Evolutionary conservation across 2,113 vertebrate genomes (phyloP), one percentile per base, ranked within the genome.

Genomic region (Clarias gariepinus): DNA sequence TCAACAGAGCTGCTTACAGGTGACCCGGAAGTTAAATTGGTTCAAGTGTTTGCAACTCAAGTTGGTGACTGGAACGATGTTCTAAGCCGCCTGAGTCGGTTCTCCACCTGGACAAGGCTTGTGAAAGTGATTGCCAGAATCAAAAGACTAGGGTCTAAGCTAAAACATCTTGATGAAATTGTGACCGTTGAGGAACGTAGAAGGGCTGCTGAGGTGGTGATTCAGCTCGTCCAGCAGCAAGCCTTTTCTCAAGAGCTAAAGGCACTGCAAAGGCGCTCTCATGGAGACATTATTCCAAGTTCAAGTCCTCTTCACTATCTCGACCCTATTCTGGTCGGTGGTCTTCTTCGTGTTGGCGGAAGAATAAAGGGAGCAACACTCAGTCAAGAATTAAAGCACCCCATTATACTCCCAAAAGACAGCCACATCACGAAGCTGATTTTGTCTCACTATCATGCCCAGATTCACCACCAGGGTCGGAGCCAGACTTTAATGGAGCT

Each of bases 1-100:
- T 16, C 55, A 19, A 47, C 53, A 2, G 52, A 87, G 36, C 57
- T 84, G 15, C 68, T 84, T 3, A 12, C 81, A 12, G 81, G 85
- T 25, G 85, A 89, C 71, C 85, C 85, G 0, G 85, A 86, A 55
- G 82, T 89, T 11, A 88, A 73, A 82, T 53, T 9, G n/a, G 81
- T 18, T 84, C 36, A 81, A 80, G 76, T 25, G n/a, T 0, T 80
- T 36, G 0, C 10, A 25, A 63, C 21, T 0, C 11, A 63, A 2
- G 4, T 5, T 0, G 13, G 12, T 69, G 28, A 69, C 0, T 1
- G 3, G 2, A 13, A 4, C 7, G 57, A 81, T 16, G 15, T 81
- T 61, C 78, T 60, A 4, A 33, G 16, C 16, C 57, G 8, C 10
- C 53, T 60, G 0, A 58, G 55, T 21, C 3, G 3, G 1, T 61